Conservation (phyloP, 1,140 invertebrate genomes). For the Panagrolaimus sp. region DNA sequence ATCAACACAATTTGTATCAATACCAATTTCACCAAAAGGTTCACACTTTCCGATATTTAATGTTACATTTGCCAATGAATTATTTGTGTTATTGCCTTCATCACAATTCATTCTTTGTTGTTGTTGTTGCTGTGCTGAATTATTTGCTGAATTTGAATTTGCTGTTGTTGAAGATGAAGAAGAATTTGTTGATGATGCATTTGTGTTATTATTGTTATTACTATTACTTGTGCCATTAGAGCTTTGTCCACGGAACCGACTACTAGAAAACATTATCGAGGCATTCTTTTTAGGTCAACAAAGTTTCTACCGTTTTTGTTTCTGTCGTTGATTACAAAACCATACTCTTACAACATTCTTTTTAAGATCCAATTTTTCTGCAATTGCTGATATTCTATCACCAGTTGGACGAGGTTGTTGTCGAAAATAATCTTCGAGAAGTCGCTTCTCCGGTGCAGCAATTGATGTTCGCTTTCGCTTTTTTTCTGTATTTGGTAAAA, state of each 20-base stretch:
- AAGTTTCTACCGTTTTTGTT: slow-evolving; percentile 51
- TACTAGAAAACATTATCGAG: slow-evolving; percentile 7
- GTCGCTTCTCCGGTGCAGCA: slow-evolving; percentile 94
- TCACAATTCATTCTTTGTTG: not conserved
- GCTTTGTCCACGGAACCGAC: slow-evolving; percentile 16
- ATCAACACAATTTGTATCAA: slow-evolving; percentile 5
- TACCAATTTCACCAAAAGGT: slow-evolving; percentile 5
- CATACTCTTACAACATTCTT: slow-evolving; percentile 99
- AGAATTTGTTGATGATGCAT: slow-evolving; percentile 11
- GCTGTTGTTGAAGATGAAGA: not conserved
- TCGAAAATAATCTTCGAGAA: slow-evolving; percentile 93
- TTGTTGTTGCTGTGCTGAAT: slow-evolving; percentile 11
- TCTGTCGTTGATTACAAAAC: slow-evolving; percentile 93
- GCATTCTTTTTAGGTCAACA: not conserved
- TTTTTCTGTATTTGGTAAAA: slow-evolving; percentile 73
- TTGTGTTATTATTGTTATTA: not conserved
- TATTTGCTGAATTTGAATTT: not conserved
- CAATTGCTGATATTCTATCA: slow-evolving; percentile 98
- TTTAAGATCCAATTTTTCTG: slow-evolving; percentile 96
- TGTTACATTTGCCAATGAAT: not conserved
- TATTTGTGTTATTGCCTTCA: not conserved
- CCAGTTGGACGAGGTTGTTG: slow-evolving; percentile 95
- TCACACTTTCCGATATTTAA: not conserved
- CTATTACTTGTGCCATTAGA: not conserved
- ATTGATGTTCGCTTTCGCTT: slow-evolving; percentile 97